Conservation (phyloP, 2,797 vertebrate genomes). For the Halcyon leucocephala region DNA sequence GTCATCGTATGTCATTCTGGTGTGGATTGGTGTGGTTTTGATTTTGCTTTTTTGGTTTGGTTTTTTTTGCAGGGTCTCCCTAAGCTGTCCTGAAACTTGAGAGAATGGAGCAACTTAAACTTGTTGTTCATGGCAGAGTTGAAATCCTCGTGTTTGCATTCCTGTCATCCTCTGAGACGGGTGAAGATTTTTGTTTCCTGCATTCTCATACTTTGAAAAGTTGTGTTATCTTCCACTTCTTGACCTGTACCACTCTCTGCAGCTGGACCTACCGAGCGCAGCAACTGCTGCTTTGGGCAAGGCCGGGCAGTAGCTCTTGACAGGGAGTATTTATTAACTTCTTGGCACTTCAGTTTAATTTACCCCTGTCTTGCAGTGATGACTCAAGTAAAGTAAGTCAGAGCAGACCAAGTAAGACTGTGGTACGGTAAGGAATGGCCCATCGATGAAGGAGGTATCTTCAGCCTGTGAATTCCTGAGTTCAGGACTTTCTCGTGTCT, state of each 20-base stretch:
- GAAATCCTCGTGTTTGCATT: not conserved
- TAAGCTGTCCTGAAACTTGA: not conserved
- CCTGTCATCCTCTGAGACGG: not conserved
- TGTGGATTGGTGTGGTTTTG: fast-evolving
- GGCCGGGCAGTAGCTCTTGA: not conserved
- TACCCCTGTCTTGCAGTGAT: not conserved
- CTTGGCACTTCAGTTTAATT: not conserved
- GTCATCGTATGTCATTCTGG: not conserved
- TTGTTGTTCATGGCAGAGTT: not conserved
- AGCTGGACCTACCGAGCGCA: not conserved
- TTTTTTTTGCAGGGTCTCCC: not conserved
- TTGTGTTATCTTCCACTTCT: not conserved
- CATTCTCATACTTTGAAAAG: not conserved
- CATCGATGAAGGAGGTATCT: not conserved
- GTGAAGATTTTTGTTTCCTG: not conserved
- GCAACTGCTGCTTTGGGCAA: not conserved
- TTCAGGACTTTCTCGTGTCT: not conserved
- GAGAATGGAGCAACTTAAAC: not conserved
- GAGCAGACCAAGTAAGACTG: not conserved
- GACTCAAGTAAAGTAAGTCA: not conserved
- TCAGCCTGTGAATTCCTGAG: not conserved
- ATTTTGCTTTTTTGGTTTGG: not conserved
- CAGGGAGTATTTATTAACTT: not conserved
- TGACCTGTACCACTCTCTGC: not conserved
- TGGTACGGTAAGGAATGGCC: not conserved